Percentiles rank a stretch among this genome's conserved stretches.
Conservation (phyloP, 53 echinoderm and acorn worm species). For the Henricia sp. region DNA sequence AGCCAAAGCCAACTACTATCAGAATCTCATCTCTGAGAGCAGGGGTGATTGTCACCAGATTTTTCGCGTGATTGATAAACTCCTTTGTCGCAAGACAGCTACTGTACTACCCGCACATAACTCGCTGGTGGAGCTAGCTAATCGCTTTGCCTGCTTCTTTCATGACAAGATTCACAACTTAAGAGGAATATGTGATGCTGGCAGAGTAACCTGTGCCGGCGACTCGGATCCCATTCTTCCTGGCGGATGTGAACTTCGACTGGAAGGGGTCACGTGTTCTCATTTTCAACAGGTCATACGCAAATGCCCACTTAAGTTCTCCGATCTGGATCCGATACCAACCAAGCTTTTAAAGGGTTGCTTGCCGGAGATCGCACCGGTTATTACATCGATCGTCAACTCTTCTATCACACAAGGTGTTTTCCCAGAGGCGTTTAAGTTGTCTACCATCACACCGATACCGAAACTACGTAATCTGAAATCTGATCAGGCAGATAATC, state of each 20-base stretch:
- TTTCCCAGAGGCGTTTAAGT: not conserved
- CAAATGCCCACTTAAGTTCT: not conserved
- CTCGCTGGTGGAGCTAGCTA: not conserved
- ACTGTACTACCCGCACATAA: not conserved
- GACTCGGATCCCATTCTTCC: not conserved
- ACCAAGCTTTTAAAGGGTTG: slow-evolving; percentile 1
- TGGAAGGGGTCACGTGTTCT: not conserved
- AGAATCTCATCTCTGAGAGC: not conserved
- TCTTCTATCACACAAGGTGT: not conserved
- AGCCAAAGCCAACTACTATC: slow-evolving; percentile 14
- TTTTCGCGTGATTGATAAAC: slow-evolving; percentile 4
- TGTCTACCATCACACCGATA: not conserved
- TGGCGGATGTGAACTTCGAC: not conserved
- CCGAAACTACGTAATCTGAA: not conserved
- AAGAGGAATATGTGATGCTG: slow-evolving; percentile 5
- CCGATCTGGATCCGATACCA: slow-evolving; percentile 1
- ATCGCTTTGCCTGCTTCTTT: slow-evolving; percentile 1
- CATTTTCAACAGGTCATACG: not conserved
- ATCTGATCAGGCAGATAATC: not conserved
- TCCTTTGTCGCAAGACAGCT: not conserved
- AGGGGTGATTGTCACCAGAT: slow-evolving; percentile 22
- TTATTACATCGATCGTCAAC: slow-evolving; percentile 4
- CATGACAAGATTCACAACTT: slow-evolving; percentile 1
- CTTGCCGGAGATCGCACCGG: not conserved
- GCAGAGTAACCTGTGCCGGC: no score